Evolutionary conservation across 2,797 vertebrate genomes (phyloP), one percentile per base, ranked within the genome.

Genomic region (Dryobates pubescens): DNA sequence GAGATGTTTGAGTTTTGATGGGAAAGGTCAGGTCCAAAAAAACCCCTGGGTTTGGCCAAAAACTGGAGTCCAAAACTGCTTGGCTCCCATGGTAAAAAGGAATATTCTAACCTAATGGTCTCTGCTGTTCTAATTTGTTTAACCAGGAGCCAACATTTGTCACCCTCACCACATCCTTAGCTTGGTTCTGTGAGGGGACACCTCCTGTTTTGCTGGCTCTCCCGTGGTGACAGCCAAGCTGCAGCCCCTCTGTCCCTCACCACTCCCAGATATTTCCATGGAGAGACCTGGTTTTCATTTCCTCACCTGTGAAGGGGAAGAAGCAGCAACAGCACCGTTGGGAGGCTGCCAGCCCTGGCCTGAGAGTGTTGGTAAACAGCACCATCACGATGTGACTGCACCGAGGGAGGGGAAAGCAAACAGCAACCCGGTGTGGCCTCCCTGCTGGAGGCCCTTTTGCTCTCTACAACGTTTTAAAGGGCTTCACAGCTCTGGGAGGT

Each of bases 221-320:
- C n/a, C 62, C 17, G 3, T 18, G 36, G 51, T 15, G 41, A 17
- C 30, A n/a, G 32, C 74, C 3, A 3, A 1, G 1, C 43, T 29
- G 71, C 47, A 32, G 38, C 49, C n/a, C n/a, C 65, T 47, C 19
- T 27, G 67, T 11, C 64, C 58, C 22, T 75, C 38, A 3, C 5
- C 36, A 1, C 67, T 36, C 13, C 0, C 34, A 0, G 13, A 0
- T 23, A 23, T 62, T 80, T 53, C 70, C 81, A 27, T 0, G 1
- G 53, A 7, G 20, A 12, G 29, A 63, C 8, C 3, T 0, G 3
- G 16, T 20, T 71, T 67, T 71, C 17, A 0, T 38, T 70, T 10
- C 81, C 86, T 5, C 14, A 18, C 45, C 29, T 0, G 8, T 3
- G 4, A 22, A 72, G 16, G 22, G 8, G 84, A 74, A 71, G 76